These are phyloP conservation scores for Cepaea nemoralis DNA, from an alignment of 1,140 invertebrate genomes.

Conservation along the genomic window DNA sequence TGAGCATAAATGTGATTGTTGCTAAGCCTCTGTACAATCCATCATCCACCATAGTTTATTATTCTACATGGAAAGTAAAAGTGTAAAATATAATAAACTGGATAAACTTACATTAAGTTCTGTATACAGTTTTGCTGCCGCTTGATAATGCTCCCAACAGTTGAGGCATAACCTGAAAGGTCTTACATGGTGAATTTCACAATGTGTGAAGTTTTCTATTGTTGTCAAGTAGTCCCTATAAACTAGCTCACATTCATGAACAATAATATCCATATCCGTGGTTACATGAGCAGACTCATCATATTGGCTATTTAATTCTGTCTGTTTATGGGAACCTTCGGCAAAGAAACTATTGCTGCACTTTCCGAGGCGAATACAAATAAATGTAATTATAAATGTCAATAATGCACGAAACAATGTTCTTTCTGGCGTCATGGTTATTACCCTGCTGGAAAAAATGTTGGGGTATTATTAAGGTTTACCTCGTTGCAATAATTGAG, in stretches of 20 bases:
- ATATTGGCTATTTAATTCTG: neutral
- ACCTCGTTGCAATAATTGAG: too few relatives aligned
- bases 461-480: too few relatives aligned
- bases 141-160: neutral
- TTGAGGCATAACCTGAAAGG: neutral
- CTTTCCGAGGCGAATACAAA: neutral
- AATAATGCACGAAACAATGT: neutral
- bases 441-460: too few relatives aligned
- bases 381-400: neutral
- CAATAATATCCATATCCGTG: neutral
- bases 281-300: neutral
- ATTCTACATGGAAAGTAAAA: too few relatives aligned
- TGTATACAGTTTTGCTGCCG: neutral
- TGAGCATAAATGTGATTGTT: too few relatives aligned
- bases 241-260: neutral
- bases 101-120: neutral
- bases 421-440: neutral
- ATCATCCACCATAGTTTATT: too few relatives aligned
- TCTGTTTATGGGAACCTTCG: neutral
- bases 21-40: too few relatives aligned
- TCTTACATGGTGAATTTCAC: constrained; percentile 1
- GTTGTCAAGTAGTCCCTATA: neutral
- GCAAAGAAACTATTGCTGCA: neutral
- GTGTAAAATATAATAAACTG: too few relatives aligned
- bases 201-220: constrained; percentile 12